Percentiles rank a stretch among this genome's conserved stretches.
phyloP scores from a whole-genome alignment of 2,113 vertebrate genomes.

The Gambusia affinis region DNA sequence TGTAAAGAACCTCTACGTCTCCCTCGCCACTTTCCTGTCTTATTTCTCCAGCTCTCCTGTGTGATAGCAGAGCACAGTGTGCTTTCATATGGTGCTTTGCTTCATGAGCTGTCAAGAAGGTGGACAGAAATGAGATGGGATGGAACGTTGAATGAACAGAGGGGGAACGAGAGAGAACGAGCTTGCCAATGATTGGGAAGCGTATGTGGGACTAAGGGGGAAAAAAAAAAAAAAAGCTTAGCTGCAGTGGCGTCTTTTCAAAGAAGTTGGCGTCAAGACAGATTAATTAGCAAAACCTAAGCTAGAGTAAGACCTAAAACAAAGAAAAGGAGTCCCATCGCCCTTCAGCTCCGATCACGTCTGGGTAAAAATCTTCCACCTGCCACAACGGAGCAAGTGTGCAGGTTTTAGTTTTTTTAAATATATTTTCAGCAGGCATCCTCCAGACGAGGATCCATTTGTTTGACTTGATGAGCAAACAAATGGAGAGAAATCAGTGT shows the following conservation, averaged over 20 bases:
- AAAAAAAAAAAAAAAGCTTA: constrained; percentile 46
- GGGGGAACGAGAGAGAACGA: not conserved
- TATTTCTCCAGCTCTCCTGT: constrained; percentile 55
- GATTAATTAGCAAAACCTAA: constrained; percentile 79
- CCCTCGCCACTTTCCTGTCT: constrained; percentile 48
- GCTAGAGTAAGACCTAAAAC: constrained; percentile 67
- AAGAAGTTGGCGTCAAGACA: constrained; percentile 61
- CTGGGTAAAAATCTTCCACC: constrained; percentile 6
- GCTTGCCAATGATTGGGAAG: constrained; percentile 39
- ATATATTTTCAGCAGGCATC: constrained; percentile 41
- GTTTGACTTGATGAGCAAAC: constrained; percentile 43
- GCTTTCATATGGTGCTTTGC: constrained; percentile 69
- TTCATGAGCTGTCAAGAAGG: constrained; percentile 75
- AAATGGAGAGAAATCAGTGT: constrained; percentile 25
- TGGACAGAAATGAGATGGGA: constrained; percentile 32
- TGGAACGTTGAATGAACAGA: constrained; percentile 6
- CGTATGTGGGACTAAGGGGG: constrained; percentile 9
- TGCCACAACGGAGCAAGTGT: constrained; percentile 6
- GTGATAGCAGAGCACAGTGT: constrained; percentile 57
- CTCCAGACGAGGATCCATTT: constrained; percentile 13
- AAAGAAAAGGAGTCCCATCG: constrained; percentile 56
- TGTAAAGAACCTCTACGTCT: constrained; percentile 28
- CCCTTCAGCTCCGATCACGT: not conserved
- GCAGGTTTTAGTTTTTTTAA: constrained; percentile 15
- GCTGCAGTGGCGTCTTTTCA: constrained; percentile 71